Evolutionary conservation across 2,113 vertebrate genomes (phyloP), one percentile per base, ranked within the genome.

Genomic region (Nesoenas mayeri): DNA sequence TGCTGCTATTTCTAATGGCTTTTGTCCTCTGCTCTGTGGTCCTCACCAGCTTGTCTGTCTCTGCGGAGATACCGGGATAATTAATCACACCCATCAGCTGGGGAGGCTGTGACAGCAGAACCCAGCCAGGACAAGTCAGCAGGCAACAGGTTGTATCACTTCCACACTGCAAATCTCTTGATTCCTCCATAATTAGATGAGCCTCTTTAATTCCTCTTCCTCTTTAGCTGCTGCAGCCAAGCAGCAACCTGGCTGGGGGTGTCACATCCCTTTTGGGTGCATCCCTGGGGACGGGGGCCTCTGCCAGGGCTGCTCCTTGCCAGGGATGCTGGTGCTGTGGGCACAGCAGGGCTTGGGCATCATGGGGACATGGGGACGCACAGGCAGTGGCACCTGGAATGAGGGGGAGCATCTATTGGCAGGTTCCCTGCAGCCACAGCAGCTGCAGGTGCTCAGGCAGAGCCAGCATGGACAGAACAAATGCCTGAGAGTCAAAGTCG

Each of bases 101-200:
- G 36, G 60, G 26, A 34, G 5, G 34, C 40, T 12, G 60, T 11
- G 2, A 56, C 2, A 0, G 16, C 1, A 1, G 51, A 2, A 34
- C 48, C 2, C 6, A 80, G 56, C 42, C 0, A 1, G 77, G 67
- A 47, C 47, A 15, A 48, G 64, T 4, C 73, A 58, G 73, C 65
- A 48, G 0, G 0, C 4, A 4, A 65, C n/a, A 26, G 56, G 25
- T 11, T 3, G 0, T 47, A 14, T 74, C 20, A 0, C 28, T 84
- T 28, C 80, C 57, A 51, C 0, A 0, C 12, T 22, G 66, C 29
- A 58, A 75, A 85, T 60, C 61, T 79, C 78, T 54, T 18, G 51
- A 66, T 74, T 58, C 69, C 56, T 79, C 75, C 4, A 0, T 18
- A 83, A 57, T 1, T 83, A 66, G 53, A 75, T 57, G 71, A 85